Percentiles rank a stretch among this genome's conserved stretches.
Conservation (phyloP, 2,888 invertebrate genomes). For the Smittia aterrima region DNA sequence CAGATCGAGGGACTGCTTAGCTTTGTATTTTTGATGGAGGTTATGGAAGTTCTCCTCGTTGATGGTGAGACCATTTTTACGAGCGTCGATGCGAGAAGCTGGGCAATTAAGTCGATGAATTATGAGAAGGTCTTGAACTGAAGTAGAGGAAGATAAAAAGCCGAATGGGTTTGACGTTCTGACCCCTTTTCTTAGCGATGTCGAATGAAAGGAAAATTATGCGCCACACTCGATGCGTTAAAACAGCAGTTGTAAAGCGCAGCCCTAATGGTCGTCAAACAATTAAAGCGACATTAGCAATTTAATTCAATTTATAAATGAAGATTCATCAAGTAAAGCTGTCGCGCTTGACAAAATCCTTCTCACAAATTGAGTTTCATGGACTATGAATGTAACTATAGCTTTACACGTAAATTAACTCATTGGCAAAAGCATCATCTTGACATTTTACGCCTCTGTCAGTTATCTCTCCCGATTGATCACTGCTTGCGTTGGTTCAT, state of each 20-base stretch:
- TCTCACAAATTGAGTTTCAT: not conserved
- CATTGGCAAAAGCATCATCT: not conserved
- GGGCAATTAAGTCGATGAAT: conserved; percentile 34
- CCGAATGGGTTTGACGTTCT: conserved; percentile 1
- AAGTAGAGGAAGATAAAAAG: not conserved
- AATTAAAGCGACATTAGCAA: conserved; percentile 40
- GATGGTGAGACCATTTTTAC: conserved; percentile 5
- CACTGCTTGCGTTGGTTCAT: conserved; percentile 25
- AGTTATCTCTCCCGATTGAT: conserved; percentile 24
- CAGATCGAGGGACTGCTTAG: not conserved
- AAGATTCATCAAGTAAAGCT: not conserved
- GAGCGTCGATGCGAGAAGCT: conserved; percentile 22
- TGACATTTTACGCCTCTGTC: conserved; percentile 34
- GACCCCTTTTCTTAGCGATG: not conserved
- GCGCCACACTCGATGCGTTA: conserved; percentile 3
- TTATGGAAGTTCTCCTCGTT: not conserved
- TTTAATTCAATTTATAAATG: conserved; percentile 37
- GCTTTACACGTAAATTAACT: conserved; percentile 33
- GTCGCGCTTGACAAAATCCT: conserved; percentile 1
- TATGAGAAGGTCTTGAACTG: conserved; percentile 35
- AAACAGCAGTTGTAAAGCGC: not conserved
- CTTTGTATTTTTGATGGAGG: conserved; percentile 30
- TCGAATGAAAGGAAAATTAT: not conserved
- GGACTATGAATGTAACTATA: not conserved
- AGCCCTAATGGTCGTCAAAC: conserved; percentile 24